Base-by-base conservation (phyloP, 1,140 invertebrate genomes). In the Drosophila jambulina region DNA sequence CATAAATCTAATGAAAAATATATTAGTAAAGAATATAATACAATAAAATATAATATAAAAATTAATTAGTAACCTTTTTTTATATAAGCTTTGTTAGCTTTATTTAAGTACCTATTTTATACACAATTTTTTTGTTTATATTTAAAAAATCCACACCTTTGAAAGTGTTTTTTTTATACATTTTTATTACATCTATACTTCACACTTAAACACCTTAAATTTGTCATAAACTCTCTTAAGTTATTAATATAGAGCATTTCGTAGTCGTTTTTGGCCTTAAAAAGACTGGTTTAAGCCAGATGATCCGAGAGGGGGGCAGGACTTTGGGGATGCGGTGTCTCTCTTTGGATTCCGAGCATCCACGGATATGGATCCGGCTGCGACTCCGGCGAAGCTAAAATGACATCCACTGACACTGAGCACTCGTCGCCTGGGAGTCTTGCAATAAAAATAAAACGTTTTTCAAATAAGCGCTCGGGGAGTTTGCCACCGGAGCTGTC, bases 391-490 rank as follows among this genome's bases (percentile, higher is more conserved):
- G 40, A 27, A 80, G 80, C 72, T 87, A 75, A 78, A 88, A 84
- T 88, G 80, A 88, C 84, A 90, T 88, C 83, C 78, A 90, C 84
- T 90, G 84, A 90, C 84, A 88, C 85, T 84, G 84, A 88, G 84
- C 84, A 81, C 85, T 88, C 81, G 69, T 81, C 81, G 70, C 84
- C 68, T 54, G 85, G 85, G 84, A 84, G 77, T 59, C 75, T 71
- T 69, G 75, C 84, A 88, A 88, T 88, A 88, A 88, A 88, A 90
- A 90, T 88, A 90, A 88, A 90, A 90, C 84, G 85, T 78, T 88
- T 88, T 88, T 79, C 84, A 90, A 88, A 90, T 84, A 88, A 88
- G 80, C 85, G 78, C 78, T 75, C 45, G 32, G 84, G 78, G 85
- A 90, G 65, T 61, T 67, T 48, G 48, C 48, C 61, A 54, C 48